These are phyloP conservation scores for Muscicapa comitata DNA, from an alignment of 2,797 vertebrate genomes.

Conservation along the genomic window DNA sequence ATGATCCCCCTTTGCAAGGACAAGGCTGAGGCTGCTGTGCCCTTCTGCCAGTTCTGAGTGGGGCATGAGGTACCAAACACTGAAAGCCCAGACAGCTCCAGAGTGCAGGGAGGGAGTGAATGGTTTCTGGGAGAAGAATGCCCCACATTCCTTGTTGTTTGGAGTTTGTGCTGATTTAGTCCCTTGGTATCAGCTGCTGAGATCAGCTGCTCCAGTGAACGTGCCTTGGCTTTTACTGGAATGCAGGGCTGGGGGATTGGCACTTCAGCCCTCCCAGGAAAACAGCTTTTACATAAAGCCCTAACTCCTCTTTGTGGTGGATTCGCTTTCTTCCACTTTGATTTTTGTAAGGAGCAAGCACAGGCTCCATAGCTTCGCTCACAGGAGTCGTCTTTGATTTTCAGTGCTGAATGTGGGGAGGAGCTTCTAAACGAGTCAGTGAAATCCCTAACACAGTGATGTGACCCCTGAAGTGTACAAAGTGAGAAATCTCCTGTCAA, in stretches of 20 bases:
- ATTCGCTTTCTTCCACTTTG: not conserved
- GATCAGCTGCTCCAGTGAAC: not conserved
- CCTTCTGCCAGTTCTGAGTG: not conserved
- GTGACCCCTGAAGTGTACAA: rapidly evolving
- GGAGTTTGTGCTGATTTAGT: not conserved
- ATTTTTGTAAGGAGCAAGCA: not conserved
- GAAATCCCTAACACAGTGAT: not conserved
- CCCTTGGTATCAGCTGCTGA: not conserved
- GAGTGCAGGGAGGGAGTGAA: not conserved
- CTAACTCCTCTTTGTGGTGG: not conserved
- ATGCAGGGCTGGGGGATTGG: not conserved
- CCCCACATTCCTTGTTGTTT: not conserved
- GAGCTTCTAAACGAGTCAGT: not conserved
- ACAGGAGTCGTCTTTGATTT: not conserved
- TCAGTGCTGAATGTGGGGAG: not conserved
- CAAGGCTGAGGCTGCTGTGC: not conserved
- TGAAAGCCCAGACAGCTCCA: not conserved
- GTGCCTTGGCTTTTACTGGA: not conserved
- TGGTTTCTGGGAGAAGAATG: not conserved
- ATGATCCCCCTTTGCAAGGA: not conserved
- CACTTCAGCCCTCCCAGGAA: not conserved
- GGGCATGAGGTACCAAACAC: not conserved
- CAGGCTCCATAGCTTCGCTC: not conserved
- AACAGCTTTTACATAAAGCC: not conserved
- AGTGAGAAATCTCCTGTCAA: not conserved